These are phyloP conservation scores for Meandrusa payeni DNA, from an alignment of 2,888 invertebrate species.

Conservation along the genomic window DNA sequence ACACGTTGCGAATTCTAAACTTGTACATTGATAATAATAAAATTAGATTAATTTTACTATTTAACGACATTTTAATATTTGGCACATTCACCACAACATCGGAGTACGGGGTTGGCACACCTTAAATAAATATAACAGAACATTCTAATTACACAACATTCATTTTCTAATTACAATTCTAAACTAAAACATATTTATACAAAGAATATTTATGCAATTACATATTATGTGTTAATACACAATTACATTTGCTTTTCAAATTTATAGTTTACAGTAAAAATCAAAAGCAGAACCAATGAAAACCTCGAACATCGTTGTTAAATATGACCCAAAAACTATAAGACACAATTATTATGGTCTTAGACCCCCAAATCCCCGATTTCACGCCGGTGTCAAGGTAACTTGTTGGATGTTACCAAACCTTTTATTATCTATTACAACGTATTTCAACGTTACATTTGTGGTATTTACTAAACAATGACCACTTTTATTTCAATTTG, in stretches of 20 bases:
- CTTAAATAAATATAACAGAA: neutral
- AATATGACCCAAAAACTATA: neutral
- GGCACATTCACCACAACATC: conserved; percentile 3
- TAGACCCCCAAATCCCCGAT: conserved; percentile 5
- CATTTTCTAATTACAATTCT: no score
- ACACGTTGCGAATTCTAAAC: conserved; percentile 49
- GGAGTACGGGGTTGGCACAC: neutral
- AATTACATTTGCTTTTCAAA: no score
- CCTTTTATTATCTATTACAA: neutral
- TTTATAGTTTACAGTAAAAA: neutral
- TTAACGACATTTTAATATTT: conserved; percentile 26
- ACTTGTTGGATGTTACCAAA: neutral
- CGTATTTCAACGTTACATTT: conserved; percentile 1
- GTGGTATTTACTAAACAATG: neutral
- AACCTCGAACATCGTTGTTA: neutral
- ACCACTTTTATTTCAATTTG: conserved; percentile 8
- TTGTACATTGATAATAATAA: conserved; percentile 75
- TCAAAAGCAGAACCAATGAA: conserved; percentile 1
- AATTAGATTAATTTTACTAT: conserved; percentile 33
- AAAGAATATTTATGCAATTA: no score
- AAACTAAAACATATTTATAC: neutral
- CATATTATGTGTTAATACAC: no score
- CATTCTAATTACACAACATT: neutral
- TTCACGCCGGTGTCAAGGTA: conserved; percentile 1
- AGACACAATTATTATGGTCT: neutral